Evolutionary conservation across 64 coral and sea anemone genomes (phyloP).

Genomic region (Porites australiensis): DNA sequence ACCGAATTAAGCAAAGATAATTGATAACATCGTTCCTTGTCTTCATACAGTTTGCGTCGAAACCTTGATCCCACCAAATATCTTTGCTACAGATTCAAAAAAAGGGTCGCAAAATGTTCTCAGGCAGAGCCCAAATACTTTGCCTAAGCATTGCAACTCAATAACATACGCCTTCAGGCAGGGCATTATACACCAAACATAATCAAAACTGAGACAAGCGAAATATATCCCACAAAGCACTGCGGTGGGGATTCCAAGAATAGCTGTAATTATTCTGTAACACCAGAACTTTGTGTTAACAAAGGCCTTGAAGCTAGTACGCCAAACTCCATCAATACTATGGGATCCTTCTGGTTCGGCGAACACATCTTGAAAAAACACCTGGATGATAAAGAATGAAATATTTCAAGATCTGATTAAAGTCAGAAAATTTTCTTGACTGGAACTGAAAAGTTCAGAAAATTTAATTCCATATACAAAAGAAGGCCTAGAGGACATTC

Average conservation of each 20-base stretch:
- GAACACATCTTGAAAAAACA: constrained; percentile 88
- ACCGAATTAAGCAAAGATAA: background rate
- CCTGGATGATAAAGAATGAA: background rate
- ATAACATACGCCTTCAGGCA: constrained; percentile 77
- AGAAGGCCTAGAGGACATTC: too few relatives aligned
- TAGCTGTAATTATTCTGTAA: constrained; percentile 75
- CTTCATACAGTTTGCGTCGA: constrained; percentile 6
- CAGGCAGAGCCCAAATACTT: constrained; percentile 63
- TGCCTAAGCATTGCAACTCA: constrained; percentile 76
- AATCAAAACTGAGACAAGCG: constrained; percentile 89
- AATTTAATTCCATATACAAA: too few relatives aligned
- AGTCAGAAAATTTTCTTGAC: too few relatives aligned
- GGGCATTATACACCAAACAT: constrained; percentile 87
- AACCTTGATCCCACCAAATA: constrained; percentile 79
- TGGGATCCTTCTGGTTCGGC: constrained; percentile 71
- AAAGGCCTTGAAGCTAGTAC: constrained; percentile 65
- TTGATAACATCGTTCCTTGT: background rate
- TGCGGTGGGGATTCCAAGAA: constrained; percentile 79
- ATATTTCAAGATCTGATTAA: too few relatives aligned
- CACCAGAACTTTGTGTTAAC: constrained; percentile 82
- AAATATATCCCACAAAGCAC: constrained; percentile 83
- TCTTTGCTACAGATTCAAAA: constrained; percentile 72
- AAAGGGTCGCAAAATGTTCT: constrained; percentile 78
- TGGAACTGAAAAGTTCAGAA: too few relatives aligned
- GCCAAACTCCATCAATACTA: constrained; percentile 82